Evolutionary conservation across 2,888 invertebrate genomes (phyloP), one percentile per base, ranked within the genome.

Genomic region (Notocelia uddmanniana): DNA sequence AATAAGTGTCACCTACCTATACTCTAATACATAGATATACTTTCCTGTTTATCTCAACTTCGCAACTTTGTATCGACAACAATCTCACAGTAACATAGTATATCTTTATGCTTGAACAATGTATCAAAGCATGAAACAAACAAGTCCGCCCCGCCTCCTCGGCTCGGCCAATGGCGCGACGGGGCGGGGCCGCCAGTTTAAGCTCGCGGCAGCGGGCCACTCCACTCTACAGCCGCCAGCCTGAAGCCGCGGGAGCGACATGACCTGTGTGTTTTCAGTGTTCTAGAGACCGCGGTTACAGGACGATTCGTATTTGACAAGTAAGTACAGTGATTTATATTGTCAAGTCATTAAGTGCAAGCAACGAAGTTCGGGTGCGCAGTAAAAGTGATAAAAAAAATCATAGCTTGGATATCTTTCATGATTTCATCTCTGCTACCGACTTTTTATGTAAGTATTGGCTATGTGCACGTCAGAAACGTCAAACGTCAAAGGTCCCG

Each of bases 101-200:
- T 60, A 48, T 50, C 15, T 41, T 62, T 45, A 59, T 31, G 15
- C 45, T 34, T 10, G n/a, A 64, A 63, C 64, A 75, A 75, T 76
- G 76, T 79, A 79, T 76, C 75, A 73, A 57, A 74, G 75, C 74
- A 72, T 59, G 73, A 62, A 75, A 50, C 60, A 68, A 69, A 68
- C 68, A 73, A 62, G 52, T 11, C 9, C 23, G 23, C 69, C 23
- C 79, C 90, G 90, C 91, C 91, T 84, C 83, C 82, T 76, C 69
- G 31, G 52, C 57, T 70, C 76, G 69, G 74, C 92, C 92, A 92
- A 92, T 92, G 58, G 81, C 73, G 70, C 50, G 48, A 15, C 70
- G 76, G 88, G 92, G 92, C 89, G 91, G 91, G 77, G 91, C 88
- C 73, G 77, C 78, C 77, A 76, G 81, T 84, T 88, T 81, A 87